Evolutionary conservation across 35 echinoderm and acorn worm species (phyloP).

Genomic region (Amphiura filiformis): DNA sequence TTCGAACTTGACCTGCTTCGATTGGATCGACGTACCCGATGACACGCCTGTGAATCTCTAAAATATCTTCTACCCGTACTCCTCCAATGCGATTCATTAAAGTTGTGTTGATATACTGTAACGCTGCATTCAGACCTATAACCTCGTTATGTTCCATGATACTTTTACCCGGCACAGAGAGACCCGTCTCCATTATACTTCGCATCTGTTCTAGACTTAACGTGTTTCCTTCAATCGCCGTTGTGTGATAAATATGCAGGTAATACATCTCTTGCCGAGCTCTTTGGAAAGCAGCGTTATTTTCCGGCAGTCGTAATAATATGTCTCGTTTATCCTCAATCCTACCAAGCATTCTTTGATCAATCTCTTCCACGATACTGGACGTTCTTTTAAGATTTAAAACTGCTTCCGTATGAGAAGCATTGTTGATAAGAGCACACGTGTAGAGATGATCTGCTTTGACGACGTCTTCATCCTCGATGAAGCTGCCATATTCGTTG

Average conservation of each 20-base stretch:
- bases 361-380: conserved; percentile 70
- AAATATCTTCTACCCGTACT: conserved; percentile 72
- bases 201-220: conserved; percentile 86
- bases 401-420: conserved; percentile 66
- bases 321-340: conserved; percentile 70
- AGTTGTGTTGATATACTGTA: conserved; percentile 92
- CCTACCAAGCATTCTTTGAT: conserved; percentile 53
- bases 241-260: conserved; percentile 90
- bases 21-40: conserved; percentile 81
- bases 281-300: conserved; percentile 63
- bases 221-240: conserved; percentile 94
- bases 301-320: conserved; percentile 41
- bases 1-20: conserved; percentile 74
- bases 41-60: conserved; percentile 81
- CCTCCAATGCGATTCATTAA: conserved; percentile 71
- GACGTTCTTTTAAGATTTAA: conserved; percentile 78
- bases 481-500: conserved; percentile 88
- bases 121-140: conserved; percentile 67
- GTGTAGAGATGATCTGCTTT: conserved; percentile 87
- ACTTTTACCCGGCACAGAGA: conserved; percentile 86
- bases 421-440: conserved; percentile 74
- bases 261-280: conserved; percentile 87
- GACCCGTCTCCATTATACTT: conserved; percentile 81
- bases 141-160: conserved; percentile 97
- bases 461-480: conserved; percentile 84